A percentile compares a stretch with the other conserved stretches of the same genome.
Conservation (phyloP, 2,888 invertebrate genomes). For the Trichopoda pennipes region DNA sequence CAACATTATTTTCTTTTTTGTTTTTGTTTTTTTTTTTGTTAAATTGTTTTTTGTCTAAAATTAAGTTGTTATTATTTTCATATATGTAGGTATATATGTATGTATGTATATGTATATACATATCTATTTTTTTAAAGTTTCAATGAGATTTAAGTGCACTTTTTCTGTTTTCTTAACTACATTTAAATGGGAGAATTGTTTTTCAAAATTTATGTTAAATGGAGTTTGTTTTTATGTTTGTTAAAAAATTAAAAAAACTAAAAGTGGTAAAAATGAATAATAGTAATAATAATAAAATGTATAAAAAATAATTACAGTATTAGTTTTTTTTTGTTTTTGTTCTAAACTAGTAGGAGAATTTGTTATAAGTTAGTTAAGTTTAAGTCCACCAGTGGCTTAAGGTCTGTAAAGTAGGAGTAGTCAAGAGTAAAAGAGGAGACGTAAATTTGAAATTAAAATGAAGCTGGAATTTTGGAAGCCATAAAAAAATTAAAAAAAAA, state of each 20-base stretch:
- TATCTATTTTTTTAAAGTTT: constrained; percentile 15
- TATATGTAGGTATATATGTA: background rate
- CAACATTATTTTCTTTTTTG: too few species aligned
- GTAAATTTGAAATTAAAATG: constrained; percentile 40
- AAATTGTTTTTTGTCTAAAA: constrained; percentile 40
- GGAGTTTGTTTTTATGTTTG: constrained; percentile 3
- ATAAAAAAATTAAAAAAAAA: background rate
- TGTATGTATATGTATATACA: background rate
- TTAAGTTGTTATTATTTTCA: constrained; percentile 48
- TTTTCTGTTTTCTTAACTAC: constrained; percentile 33
- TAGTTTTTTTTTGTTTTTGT: too few species aligned
- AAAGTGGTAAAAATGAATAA: constrained; percentile 35
- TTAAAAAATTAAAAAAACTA: constrained; percentile 22
- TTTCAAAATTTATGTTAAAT: constrained; percentile 35
- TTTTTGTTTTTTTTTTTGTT: too few species aligned
- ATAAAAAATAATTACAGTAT: constrained; percentile 39
- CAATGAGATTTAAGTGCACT: constrained; percentile 63
- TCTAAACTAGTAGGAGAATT: constrained; percentile 27
- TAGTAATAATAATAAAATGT: constrained; percentile 50
- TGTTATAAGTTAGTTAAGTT: constrained; percentile 41
- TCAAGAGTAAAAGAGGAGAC: constrained; percentile 57
- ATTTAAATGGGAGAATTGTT: constrained; percentile 29
- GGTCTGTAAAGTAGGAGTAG: constrained; percentile 66
- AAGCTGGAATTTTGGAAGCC: constrained; percentile 49
- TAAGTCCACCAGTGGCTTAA: constrained; percentile 68